Conservation (phyloP, 2,113 vertebrate genomes). For the Apeltes quadracus region DNA sequence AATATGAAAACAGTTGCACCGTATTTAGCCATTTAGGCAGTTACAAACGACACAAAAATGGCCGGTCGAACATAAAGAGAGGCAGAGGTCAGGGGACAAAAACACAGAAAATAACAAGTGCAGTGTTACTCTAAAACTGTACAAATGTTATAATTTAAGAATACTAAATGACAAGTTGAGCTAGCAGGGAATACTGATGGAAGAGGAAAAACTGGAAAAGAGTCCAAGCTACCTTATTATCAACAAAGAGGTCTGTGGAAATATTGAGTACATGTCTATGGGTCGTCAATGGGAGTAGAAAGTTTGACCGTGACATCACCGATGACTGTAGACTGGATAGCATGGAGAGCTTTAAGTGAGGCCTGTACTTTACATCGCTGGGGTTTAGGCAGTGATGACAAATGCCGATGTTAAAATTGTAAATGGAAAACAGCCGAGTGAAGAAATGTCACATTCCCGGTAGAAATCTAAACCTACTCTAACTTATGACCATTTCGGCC, state of each 20-base stretch:
- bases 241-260: not conserved
- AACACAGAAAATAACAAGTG: not conserved
- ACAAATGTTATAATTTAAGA: not conserved
- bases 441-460: not conserved
- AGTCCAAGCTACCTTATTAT: not conserved
- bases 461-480: accelerated
- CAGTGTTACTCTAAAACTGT: not conserved
- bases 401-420: not conserved
- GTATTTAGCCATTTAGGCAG: not conserved
- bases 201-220: not conserved
- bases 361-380: not conserved
- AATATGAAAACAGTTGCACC: not conserved
- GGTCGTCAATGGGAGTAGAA: not conserved
- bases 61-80: too few species aligned
- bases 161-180: too few species aligned
- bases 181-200: not conserved
- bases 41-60: not conserved
- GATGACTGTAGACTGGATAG: not conserved
- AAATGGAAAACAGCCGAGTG: not conserved
- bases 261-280: not conserved
- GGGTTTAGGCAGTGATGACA: not conserved
- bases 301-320: not conserved
- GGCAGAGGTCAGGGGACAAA: not conserved
- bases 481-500: not conserved
- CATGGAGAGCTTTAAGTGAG: not conserved